Evolutionary conservation across 2,888 invertebrate genomes (phyloP).

Genomic region (Aromia moschata): DNA sequence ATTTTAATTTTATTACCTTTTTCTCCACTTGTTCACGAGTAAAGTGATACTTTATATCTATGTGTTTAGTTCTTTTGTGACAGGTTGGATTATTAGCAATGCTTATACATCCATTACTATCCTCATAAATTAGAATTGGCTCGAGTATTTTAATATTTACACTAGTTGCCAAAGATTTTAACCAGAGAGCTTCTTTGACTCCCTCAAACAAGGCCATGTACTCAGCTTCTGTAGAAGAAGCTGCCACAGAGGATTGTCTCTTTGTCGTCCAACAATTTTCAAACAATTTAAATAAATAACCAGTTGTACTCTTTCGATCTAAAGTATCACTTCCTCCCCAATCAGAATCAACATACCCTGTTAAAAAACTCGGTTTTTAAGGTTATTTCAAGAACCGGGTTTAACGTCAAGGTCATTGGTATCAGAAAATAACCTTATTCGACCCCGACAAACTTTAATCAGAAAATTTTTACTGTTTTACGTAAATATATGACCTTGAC

Average conservation of each 20-base stretch:
- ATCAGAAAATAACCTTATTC: too few relatives aligned
- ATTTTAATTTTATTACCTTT: slow-evolving; percentile 42
- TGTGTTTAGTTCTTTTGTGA: slow-evolving; percentile 50
- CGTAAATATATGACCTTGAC: not conserved
- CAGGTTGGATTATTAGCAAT: slow-evolving; percentile 46
- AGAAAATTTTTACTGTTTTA: not conserved
- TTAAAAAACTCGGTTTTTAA: slow-evolving; percentile 43
- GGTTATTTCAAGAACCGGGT: too few relatives aligned
- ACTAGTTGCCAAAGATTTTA: slow-evolving; percentile 1
- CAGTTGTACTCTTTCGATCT: slow-evolving; percentile 40
- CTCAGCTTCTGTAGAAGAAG: slow-evolving; percentile 47
- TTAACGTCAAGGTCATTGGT: too few relatives aligned
- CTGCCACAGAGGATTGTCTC: slow-evolving; percentile 41
- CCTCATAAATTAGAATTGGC: slow-evolving; percentile 48
- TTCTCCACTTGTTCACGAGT: slow-evolving; percentile 39
- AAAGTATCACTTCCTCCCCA: slow-evolving; percentile 37
- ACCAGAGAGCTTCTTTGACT: slow-evolving; percentile 51
- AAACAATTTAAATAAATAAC: slow-evolving; percentile 43
- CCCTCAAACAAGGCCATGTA: slow-evolving; percentile 43
- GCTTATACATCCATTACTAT: slow-evolving; percentile 53
- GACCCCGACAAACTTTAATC: too few relatives aligned
- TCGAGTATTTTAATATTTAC: slow-evolving; percentile 33
- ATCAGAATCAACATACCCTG: slow-evolving; percentile 50
- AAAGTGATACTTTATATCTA: slow-evolving; percentile 47
- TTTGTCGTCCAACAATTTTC: slow-evolving; percentile 43